These are phyloP conservation scores for Drosophila setosimentum DNA, from an alignment of 2,888 invertebrate species.

Conservation along the genomic window DNA sequence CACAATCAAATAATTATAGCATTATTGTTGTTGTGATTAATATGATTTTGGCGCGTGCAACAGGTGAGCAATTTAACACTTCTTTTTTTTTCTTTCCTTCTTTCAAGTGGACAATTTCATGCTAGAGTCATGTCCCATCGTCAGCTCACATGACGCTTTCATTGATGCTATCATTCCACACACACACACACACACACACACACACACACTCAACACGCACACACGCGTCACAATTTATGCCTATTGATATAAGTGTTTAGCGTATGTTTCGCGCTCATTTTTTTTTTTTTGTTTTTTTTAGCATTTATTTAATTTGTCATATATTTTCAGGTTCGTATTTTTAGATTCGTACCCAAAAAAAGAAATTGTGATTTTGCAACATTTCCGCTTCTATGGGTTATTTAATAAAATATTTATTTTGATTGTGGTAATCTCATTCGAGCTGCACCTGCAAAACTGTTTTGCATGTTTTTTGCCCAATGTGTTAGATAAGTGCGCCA, in stretches of 20 bases:
- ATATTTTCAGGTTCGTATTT: conserved; percentile 36
- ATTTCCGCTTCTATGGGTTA: conserved; percentile 55
- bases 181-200: conserved; percentile 8
- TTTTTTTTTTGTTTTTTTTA: conserved; percentile 10
- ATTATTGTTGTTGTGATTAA: conserved; percentile 18
- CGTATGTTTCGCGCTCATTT: conserved; percentile 9
- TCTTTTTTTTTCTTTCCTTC: background rate
- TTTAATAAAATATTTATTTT: conserved; percentile 49
- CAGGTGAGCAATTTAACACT: conserved; percentile 47
- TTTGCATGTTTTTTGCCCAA: conserved; percentile 37
- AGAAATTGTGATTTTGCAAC: conserved; percentile 25
- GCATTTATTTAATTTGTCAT: conserved; percentile 16
- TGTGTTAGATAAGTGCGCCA: conserved; percentile 22
- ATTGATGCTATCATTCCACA: conserved; percentile 39
- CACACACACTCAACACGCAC: background rate
- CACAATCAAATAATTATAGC: conserved; percentile 28
- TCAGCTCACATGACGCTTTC: conserved; percentile 56
- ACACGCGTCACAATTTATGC: conserved; percentile 39
- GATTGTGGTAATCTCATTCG: conserved; percentile 44
- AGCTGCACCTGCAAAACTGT: conserved; percentile 44
- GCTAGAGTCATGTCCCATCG: conserved; percentile 29
- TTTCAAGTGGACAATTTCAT: conserved; percentile 43
- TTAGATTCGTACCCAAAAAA: conserved; percentile 17
- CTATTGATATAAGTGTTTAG: conserved; percentile 56
- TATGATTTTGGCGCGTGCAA: conserved; percentile 44